phyloP scores from a whole-genome alignment of 2,113 vertebrate species.

The Ramphastos sulfuratus region DNA sequence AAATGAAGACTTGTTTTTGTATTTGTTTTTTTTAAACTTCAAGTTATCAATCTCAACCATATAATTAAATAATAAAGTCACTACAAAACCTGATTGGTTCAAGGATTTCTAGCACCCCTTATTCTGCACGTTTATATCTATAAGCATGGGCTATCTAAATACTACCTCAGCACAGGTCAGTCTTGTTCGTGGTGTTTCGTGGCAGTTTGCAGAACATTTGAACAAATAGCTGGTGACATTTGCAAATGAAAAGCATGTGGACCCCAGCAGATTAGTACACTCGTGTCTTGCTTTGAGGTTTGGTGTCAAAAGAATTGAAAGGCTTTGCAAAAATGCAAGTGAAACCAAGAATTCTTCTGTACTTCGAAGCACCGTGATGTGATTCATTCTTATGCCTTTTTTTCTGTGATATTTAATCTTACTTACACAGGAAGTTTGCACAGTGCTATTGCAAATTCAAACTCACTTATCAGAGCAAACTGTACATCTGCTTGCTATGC shows the following conservation, averaged over 20 bases:
- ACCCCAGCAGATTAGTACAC: not conserved
- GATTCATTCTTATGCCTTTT: not conserved
- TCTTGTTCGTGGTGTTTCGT: not conserved
- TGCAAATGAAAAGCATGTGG: not conserved
- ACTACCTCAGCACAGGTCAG: not conserved
- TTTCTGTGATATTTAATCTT: not conserved
- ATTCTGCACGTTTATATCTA: not conserved
- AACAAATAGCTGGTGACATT: not conserved
- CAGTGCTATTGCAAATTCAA: not conserved
- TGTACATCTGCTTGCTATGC: not conserved
- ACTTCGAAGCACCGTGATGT: not conserved
- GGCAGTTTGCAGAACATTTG: not conserved
- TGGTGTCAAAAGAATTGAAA: not conserved
- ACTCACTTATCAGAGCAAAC: not conserved
- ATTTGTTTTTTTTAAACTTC: not conserved
- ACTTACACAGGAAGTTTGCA: not conserved
- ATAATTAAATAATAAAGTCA: not conserved
- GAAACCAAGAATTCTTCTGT: not conserved
- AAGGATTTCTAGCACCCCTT: not conserved
- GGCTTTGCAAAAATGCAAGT: not conserved
- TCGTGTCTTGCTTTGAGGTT: not conserved
- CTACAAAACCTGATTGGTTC: not conserved
- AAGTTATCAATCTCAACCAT: not conserved
- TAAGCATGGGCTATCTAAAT: not conserved
- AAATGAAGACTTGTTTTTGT: not conserved